Evolutionary conservation across 2,113 vertebrate species (phyloP).

Genomic region (Triplophysa dalaica): DNA sequence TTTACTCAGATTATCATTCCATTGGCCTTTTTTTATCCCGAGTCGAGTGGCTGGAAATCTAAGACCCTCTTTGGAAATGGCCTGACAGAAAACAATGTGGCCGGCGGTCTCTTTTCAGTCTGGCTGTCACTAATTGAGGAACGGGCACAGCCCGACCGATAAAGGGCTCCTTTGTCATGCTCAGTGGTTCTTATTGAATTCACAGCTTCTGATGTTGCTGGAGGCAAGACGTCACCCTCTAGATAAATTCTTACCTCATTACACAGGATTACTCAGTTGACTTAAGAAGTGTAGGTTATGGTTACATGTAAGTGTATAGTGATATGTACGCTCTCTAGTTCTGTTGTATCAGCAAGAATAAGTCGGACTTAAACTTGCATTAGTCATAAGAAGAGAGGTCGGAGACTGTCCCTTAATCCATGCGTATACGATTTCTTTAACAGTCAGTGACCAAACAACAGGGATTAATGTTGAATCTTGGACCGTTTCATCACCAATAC

Average conservation of each 20-base stretch:
- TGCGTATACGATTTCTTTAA: conserved; percentile 55
- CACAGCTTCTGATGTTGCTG: conserved; percentile 59
- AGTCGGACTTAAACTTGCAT: conserved; percentile 1
- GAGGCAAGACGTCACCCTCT: conserved; percentile 60
- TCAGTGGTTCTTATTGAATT: conserved; percentile 61
- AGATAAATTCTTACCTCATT: conserved; percentile 61
- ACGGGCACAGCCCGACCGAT: conserved; percentile 67
- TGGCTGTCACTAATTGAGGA: conserved; percentile 71
- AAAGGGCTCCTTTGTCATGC: conserved; percentile 72
- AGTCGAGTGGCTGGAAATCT: conserved; percentile 51
- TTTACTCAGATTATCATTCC: conserved; percentile 67
- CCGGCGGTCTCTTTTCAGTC: conserved; percentile 63
- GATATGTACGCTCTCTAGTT: conserved; percentile 44
- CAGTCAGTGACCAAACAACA: conserved; percentile 55
- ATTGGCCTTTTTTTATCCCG: conserved; percentile 62
- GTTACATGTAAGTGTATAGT: conserved; percentile 39
- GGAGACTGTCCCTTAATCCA: conserved; percentile 53
- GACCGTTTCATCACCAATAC: conserved; percentile 40
- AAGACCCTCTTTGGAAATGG: conserved; percentile 31
- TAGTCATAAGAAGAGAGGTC: conserved; percentile 53
- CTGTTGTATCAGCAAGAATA: conserved; percentile 17
- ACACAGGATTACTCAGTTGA: conserved; percentile 65
- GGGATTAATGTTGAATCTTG: conserved; percentile 51
- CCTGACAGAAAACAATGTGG: conserved; percentile 53
- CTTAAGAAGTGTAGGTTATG: conserved; percentile 58